A percentile compares a stretch with the other conserved stretches of the same genome.
phyloP scores from a whole-genome alignment of 2,113 vertebrate genomes.

The Procapra przewalskii region DNA sequence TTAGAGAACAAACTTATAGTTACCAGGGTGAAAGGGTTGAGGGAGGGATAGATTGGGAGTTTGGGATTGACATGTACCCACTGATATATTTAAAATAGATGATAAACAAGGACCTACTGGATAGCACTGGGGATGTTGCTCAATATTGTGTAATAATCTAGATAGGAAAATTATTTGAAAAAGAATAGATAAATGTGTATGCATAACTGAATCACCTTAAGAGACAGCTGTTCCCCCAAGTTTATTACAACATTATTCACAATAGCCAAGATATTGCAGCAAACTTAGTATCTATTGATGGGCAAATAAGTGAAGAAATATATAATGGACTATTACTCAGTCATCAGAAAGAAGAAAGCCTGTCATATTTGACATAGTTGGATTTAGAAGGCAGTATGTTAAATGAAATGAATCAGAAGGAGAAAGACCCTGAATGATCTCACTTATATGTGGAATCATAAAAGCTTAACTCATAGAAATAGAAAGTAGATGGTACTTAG shows the following conservation, averaged over 20 bases:
- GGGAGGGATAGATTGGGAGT: not conserved
- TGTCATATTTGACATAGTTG: not conserved
- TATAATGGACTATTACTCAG: not conserved
- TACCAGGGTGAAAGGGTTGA: not conserved
- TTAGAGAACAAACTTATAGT: not conserved
- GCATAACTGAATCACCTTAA: not conserved
- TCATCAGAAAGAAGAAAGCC: not conserved
- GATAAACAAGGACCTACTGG: not conserved
- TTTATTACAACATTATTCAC: not conserved
- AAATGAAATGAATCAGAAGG: not conserved
- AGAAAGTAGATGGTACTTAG: not conserved
- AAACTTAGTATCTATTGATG: not conserved
- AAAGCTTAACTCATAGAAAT: not conserved
- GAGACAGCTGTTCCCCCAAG: not conserved
- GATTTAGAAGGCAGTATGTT: not conserved
- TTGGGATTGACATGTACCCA: not conserved
- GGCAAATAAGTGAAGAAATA: not conserved
- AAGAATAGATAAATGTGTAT: not conserved
- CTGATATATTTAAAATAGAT: not conserved
- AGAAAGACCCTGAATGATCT: not conserved
- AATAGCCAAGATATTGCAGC: not conserved
- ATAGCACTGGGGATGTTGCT: not conserved
- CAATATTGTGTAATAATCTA: not conserved
- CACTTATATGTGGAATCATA: not conserved
- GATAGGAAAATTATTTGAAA: not conserved